Evolutionary conservation across 2,888 invertebrate genomes (phyloP), one percentile per base, ranked within the genome.

Genomic region (Neoitamus cyanurus): DNA sequence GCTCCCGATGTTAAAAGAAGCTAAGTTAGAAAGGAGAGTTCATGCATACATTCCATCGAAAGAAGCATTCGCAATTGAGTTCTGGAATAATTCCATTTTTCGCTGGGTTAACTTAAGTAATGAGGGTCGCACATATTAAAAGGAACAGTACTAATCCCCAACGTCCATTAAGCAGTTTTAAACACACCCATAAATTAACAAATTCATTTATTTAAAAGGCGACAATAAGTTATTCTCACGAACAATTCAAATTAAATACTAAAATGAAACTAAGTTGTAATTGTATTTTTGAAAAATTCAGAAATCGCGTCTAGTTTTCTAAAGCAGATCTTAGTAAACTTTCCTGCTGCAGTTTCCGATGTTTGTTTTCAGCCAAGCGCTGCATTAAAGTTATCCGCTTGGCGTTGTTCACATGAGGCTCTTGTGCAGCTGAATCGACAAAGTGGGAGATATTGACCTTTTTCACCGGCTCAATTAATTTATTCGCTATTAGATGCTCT

Each of bases 301-400:
- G 28, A 83, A 30, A 80, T 58, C 2, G 58, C 36, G 83, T 83
- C 84, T 87, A 87, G 73, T 87, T 87, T 86, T 87, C 87, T 86
- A 87, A 86, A 80, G 87, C 86, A 46, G 87, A 87, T 83, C 87
- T 86, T 30, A 87, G 83, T 3, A 87, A 85, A 77, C 87, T 87
- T 73, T 87, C 87, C 83, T 87, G 86, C 83, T 87, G 86, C 1
- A 87, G 25, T 82, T 87, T 87, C 69, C 87, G 87, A 31, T 86
- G 86, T 84, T 88, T 87, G 80, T 88, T 88, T 75, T 88, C 88
- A 25, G 87, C 86, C 25, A 88, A 69, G n/a, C 88, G 87, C 84
- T 88, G 87, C 83, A 88, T 85, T 28, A 88, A 72, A 20, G 88
- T 88, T 28, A 88, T 87, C 83, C 88, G 86, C 84, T 87, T 87